Evolutionary conservation across 2,888 invertebrate genomes (phyloP).

Genomic region (Tryphoninae sp.): DNA sequence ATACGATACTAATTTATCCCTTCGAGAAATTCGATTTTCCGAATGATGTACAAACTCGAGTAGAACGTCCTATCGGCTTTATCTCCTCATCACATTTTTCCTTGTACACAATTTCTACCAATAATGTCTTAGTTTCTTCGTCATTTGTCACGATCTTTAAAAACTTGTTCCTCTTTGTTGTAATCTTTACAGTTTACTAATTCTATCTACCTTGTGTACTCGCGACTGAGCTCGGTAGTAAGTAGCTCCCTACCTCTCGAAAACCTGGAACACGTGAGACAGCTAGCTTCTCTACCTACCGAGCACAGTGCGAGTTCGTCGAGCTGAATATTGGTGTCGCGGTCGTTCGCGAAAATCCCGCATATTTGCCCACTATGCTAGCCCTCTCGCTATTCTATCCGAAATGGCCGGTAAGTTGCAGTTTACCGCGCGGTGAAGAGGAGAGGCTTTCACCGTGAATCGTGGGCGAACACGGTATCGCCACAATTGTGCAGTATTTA

Average conservation of each 20-base stretch:
- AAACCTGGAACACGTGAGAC: background rate
- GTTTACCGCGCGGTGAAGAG: conserved; percentile 60
- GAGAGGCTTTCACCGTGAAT: conserved; percentile 46
- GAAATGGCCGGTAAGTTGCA: conserved; percentile 77
- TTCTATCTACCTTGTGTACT: no score
- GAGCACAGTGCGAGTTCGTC: background rate
- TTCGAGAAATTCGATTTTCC: conserved; percentile 22
- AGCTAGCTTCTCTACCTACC: conserved; percentile 11
- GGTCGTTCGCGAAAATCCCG: conserved; percentile 10
- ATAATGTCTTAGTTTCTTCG: no score
- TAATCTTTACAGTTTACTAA: no score
- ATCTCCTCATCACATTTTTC: no score
- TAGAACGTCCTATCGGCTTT: no score
- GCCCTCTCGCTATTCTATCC: conserved; percentile 57
- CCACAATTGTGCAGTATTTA: conserved; percentile 24
- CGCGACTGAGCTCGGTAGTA: no score
- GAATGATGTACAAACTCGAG: no score
- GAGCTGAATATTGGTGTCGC: conserved; percentile 1
- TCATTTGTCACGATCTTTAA: no score
- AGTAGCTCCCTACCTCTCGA: conserved; percentile 22
- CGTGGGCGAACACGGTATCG: conserved; percentile 46
- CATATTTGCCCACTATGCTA: background rate
- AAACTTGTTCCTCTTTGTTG: no score
- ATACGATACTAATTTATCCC: background rate
- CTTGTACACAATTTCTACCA: no score